These are phyloP conservation scores for Clarias laeviceps DNA, from an alignment of 2,797 vertebrate genomes.

Conservation along the genomic window DNA sequence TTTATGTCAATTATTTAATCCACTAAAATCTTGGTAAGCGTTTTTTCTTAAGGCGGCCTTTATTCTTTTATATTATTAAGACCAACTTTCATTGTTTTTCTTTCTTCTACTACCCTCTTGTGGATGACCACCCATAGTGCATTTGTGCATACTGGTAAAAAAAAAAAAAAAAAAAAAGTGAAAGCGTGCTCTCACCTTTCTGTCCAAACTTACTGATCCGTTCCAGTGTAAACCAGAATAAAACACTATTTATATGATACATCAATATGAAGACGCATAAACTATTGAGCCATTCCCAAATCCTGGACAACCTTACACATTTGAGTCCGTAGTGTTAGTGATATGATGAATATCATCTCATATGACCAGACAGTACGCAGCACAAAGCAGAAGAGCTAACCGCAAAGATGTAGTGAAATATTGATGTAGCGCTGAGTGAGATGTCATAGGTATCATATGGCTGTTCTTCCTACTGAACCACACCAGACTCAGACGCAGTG, in stretches of 20 bases:
- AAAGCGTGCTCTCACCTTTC: not conserved
- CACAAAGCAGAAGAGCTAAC: slow-evolving; percentile 40
- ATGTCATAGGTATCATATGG: slow-evolving; percentile 71
- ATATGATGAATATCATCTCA: slow-evolving; percentile 42
- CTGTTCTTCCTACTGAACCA: slow-evolving; percentile 64
- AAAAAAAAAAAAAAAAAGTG: not conserved
- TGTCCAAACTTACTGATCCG: not conserved
- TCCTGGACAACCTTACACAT: not conserved
- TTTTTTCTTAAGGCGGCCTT: not conserved
- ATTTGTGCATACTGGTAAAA: slow-evolving; percentile 55
- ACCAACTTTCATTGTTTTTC: slow-evolving; percentile 21
- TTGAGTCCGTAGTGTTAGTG: not conserved
- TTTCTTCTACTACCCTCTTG: slow-evolving; percentile 69
- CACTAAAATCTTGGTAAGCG: not conserved
- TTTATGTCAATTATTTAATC: not conserved
- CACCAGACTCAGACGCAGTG: slow-evolving; percentile 24
- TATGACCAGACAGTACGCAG: slow-evolving; percentile 33
- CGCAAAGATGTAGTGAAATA: slow-evolving; percentile 68
- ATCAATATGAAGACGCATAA: not conserved
- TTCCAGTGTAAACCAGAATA: not conserved
- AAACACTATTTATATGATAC: not conserved
- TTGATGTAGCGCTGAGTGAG: slow-evolving; percentile 67
- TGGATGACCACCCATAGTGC: slow-evolving; percentile 68
- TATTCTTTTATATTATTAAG: not conserved
- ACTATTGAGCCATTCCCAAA: not conserved